Evolutionary conservation across 1,140 invertebrate species (phyloP), one percentile per base, ranked within the genome.

Genomic region (Drosophila pseudoananassae): DNA sequence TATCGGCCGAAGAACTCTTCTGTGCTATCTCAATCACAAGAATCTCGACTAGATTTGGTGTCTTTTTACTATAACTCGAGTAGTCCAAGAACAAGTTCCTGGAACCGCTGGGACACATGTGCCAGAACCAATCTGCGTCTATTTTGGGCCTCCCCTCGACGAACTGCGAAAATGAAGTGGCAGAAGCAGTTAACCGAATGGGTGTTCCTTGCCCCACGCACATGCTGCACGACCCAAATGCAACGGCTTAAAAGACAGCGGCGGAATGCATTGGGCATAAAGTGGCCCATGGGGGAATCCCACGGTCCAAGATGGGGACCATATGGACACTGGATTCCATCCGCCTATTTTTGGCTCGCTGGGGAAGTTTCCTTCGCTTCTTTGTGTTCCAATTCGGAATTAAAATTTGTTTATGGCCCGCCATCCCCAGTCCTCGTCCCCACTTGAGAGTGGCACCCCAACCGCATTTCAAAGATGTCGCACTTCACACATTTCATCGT

Each of bases 321-420:
- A 74, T 74, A 63, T 74, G 65, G 38, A 17, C n/a, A 23, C 33
- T 36, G 33, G 33, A 36, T 20, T 20, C 25, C 36, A 38, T 40
- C 36, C 33, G 14, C 7, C n/a, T 54, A 76, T 76, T 76, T 76
- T 76, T 43, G 20, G 61, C n/a, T 25, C 10, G 23, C 12, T 40
- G 33, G 45, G 59, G 40, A 54, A n/a, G 29, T 10, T 54, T 29
- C 9, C 12, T 29, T 4, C 3, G 33, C 17, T 31, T 52, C 14
- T 20, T 45, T 20, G 17, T 50, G 58, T 40, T 65, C 23, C 25
- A 46, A 8, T 38, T 43, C 14, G 33, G 27, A 31, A 51, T 51
- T 63, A 14, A 40, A 51, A 51, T 56, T 72, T 56, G 52, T 72
- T 64, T 64, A 75, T 58, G 72, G 53, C 59, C 40, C 27, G 50